These are phyloP conservation scores for Mormyrus lacerda DNA, from an alignment of 2,113 vertebrate genomes.

Conservation along the genomic window DNA sequence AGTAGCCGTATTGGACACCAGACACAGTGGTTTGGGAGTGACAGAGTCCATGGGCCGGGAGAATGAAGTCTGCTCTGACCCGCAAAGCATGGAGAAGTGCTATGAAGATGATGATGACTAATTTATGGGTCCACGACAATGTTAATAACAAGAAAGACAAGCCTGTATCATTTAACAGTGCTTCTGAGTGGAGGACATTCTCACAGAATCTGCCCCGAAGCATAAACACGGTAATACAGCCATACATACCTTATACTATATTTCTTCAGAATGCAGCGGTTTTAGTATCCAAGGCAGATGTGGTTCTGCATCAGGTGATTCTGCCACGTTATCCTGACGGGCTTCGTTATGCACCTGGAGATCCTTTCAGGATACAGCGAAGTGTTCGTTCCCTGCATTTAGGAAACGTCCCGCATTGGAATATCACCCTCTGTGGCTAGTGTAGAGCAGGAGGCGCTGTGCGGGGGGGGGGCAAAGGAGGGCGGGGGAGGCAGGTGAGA, in stretches of 20 bases:
- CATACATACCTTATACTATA: not conserved
- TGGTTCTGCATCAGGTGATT: not conserved
- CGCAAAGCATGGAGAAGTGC: not conserved
- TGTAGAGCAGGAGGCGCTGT: not conserved
- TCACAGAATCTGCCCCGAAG: not conserved
- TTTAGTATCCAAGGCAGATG: not conserved
- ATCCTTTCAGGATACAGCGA: not conserved
- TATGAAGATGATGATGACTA: not conserved
- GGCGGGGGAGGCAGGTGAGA: not conserved
- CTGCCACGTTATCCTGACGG: not conserved
- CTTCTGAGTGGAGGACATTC: not conserved
- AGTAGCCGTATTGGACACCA: not conserved
- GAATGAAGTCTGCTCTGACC: not conserved
- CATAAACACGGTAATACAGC: not conserved
- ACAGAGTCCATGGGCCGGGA: not conserved
- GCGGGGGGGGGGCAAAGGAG: not conserved
- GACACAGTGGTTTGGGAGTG: not conserved
- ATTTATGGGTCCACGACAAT: not conserved
- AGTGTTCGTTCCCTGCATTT: not conserved
- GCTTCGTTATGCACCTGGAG: not conserved
- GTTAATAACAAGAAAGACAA: not conserved
- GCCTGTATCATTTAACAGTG: not conserved
- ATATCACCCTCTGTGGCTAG: not conserved
- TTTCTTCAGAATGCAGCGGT: not conserved
- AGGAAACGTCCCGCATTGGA: not conserved